Evolutionary conservation across 2,113 vertebrate genomes (phyloP).

Genomic region (Odontophorus gujanensis): DNA sequence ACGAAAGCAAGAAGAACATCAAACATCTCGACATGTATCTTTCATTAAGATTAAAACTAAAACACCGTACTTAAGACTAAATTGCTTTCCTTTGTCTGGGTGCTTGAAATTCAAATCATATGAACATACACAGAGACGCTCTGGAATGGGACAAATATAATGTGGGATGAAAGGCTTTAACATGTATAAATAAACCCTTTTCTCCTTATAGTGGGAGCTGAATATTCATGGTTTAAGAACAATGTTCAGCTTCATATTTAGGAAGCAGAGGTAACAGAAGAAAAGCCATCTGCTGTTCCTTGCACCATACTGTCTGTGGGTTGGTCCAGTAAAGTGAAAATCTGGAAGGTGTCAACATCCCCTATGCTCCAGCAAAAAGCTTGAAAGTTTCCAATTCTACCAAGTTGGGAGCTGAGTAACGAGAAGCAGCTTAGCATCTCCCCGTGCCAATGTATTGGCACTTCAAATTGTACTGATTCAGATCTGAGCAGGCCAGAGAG

Average conservation of each 20-base stretch:
- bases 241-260: constrained; percentile 56
- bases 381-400: constrained; percentile 48
- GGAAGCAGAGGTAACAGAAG: constrained; percentile 77
- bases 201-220: constrained; percentile 32
- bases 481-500: constrained; percentile 4
- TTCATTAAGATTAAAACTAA: not conserved
- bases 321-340: constrained; percentile 76
- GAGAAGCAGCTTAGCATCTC: constrained; percentile 16
- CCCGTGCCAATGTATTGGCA: not conserved
- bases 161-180: not conserved
- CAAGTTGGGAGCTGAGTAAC: constrained; percentile 9
- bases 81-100: not conserved
- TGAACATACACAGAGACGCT: not conserved
- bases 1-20: not conserved
- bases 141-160: not conserved
- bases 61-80: not conserved
- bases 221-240: constrained; percentile 59
- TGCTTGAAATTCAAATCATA: not conserved
- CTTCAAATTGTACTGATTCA: not conserved
- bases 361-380: constrained; percentile 56
- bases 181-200: not conserved
- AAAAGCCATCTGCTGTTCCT: constrained; percentile 80
- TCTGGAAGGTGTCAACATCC: constrained; percentile 76
- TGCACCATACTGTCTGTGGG: constrained; percentile 80
- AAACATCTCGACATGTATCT: not conserved